Evolutionary conservation across 2,888 invertebrate genomes (phyloP), one percentile per base, ranked within the genome.

Genomic region (Masnerella sp.): DNA sequence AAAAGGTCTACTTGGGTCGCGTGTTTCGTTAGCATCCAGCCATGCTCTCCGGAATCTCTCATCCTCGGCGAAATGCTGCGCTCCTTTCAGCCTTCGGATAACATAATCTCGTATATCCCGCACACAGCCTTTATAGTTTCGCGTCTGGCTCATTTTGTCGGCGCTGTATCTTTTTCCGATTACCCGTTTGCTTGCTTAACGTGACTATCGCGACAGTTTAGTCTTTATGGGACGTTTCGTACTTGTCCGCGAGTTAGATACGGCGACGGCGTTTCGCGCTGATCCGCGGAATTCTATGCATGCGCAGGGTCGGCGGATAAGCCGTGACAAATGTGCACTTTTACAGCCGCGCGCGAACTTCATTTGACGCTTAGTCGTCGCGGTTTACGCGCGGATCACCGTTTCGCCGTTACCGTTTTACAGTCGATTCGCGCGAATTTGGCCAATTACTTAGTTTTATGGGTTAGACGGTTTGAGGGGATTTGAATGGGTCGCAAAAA

Each of bases 101-200:
- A 36, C 47, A 34, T 49, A 79, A 74, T 73, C 74, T 74, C 74
- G 20, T 47, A 49, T 62, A 75, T 78, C 69, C 74, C 59, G 43
- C 59, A 61, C 69, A 42, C 49, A 74, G 65, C 52, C 70, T 56
- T 32, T 30, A 28, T 56, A 51, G 18, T 61, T 47, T 17, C 49
- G 49, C 34, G 40, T 40, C 18, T 38, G 32, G 20, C 51, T 51
- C 67, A 47, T 51, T 59, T 58, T 28, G 22, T 30, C 20, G 25
- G 34, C 32, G 22, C 25, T 40, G 52, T 65, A 59, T 67, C 40
- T 68, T 69, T 47, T 22, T 47, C 28, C 64, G 22, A 62, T 71
- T 56, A 58, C 45, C 54, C 51, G 17, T 42, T 45, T 58, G 40
- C 40, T 71, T 59, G 45, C 51, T 59, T 65, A 75, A 51, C 49